Evolutionary conservation across 2,113 vertebrate species (phyloP).

Genomic region (Epinephelus lanceolatus): DNA sequence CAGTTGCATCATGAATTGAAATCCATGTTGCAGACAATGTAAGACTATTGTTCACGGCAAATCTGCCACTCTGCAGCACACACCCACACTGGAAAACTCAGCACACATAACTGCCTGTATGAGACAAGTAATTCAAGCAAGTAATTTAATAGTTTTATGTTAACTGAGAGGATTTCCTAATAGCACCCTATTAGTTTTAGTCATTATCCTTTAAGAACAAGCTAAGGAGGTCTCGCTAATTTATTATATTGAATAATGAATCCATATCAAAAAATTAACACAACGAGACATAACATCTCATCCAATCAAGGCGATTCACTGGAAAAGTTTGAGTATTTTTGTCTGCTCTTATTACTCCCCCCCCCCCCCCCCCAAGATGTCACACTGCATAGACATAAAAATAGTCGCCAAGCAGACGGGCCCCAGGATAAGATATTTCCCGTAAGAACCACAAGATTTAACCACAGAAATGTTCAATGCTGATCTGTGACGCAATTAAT

Average conservation of each 20-base stretch:
- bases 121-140: not conserved
- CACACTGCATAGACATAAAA: not conserved
- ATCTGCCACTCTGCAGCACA: not conserved
- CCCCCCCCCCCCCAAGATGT: not conserved
- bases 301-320: not conserved
- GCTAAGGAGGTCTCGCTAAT: not conserved
- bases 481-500: not conserved
- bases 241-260: not conserved
- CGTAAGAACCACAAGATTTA: not conserved
- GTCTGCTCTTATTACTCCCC: not conserved
- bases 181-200: not conserved
- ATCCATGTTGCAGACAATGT: not conserved
- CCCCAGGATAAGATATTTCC: not conserved
- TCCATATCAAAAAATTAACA: not conserved
- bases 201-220: no score
- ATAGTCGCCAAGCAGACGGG: not conserved
- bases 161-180: not conserved
- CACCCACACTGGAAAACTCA: not conserved
- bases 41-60: not conserved
- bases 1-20: not conserved
- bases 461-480: not conserved
- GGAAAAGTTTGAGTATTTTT: slow-evolving; percentile 4
- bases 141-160: not conserved
- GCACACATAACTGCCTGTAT: not conserved
- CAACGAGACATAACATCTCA: not conserved